A percentile compares a stretch with the other conserved stretches of the same genome.
Evolutionary conservation across 2,888 invertebrate species (phyloP).

Genomic region (Scaeva pyrastri): DNA sequence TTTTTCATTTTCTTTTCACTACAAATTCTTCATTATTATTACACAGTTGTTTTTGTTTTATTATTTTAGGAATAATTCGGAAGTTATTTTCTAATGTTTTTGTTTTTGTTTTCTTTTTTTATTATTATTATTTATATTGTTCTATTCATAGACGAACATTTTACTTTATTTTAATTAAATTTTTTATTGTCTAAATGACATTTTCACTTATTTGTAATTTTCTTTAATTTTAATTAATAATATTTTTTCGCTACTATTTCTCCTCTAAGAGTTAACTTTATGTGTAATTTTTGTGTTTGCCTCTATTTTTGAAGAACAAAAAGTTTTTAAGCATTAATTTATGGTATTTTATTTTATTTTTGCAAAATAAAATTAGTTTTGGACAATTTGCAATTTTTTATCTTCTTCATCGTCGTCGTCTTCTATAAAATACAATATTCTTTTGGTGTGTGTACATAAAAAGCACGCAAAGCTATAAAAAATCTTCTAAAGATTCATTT

Average conservation of each 20-base stretch:
- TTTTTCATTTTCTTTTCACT: conserved; percentile 7
- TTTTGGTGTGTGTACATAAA: conserved; percentile 71
- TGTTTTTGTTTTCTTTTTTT: neutral
- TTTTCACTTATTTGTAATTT: conserved; percentile 46
- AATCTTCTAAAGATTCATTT: conserved; percentile 74
- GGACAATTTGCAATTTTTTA: conserved; percentile 70
- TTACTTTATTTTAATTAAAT: conserved; percentile 20
- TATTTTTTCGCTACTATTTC: conserved; percentile 57
- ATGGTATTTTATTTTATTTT: conserved; percentile 23
- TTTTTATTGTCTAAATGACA: conserved; percentile 75
- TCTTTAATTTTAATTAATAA: conserved; percentile 47
- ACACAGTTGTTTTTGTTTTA: conserved; percentile 30
- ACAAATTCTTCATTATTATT: conserved; percentile 51
- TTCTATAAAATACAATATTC: conserved; percentile 72
- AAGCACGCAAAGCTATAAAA: conserved; percentile 75
- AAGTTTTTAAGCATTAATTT: conserved; percentile 23
- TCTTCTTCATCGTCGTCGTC: conserved; percentile 11
- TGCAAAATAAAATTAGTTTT: conserved; percentile 60
- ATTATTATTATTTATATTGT: conserved; percentile 13
- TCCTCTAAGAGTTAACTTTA: conserved; percentile 74
- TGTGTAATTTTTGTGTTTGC: conserved; percentile 48
- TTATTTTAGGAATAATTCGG: conserved; percentile 68
- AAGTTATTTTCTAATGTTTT: conserved; percentile 54
- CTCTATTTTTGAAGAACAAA: conserved; percentile 52
- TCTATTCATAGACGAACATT: conserved; percentile 53